Base-by-base conservation (phyloP, 1,140 invertebrate genomes). In the Paraescarpia echinospica region DNA sequence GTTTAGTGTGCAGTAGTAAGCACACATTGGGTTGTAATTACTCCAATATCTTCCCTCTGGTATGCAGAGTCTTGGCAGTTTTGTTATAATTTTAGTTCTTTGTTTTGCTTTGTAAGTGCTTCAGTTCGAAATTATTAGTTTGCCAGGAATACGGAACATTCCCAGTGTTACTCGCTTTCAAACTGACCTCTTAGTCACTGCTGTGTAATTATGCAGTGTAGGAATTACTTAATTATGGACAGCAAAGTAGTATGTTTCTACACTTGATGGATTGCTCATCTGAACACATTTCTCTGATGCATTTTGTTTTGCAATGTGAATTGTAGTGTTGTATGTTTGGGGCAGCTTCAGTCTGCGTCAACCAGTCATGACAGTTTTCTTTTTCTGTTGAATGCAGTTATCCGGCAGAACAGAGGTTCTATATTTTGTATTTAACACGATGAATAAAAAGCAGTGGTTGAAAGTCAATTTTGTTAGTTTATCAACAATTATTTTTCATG, bases 21-120 rank as follows among this genome's bases (percentile, higher is more conserved):
- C 59, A 77, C 8, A n/a, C 8, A 77, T 27, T 77, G 59, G 59
- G 59, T 77, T 77, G 59, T 77, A 77, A 77, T 22, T 4, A 77
- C 59, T 18, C 9, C 27, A 27, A 77, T 77, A 77, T 77, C 59
- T 77, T 77, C 59, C n/a, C 59, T 77, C 59, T 77, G 59, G 59
- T 77, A 27, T 18, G 59, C 59, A 77, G 59, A 77, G 59, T 77
- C 2, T 77, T 77, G 59, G 9, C 59, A 77, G 59, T 77, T 77
- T 77, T 77, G 27, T 77, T 4, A 77, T n/a, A n/a, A n/a, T n/a
- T 27, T 77, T 77, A 22, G 59, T 77, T 77, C 41, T 41, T 77
- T 77, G 59, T 77, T 77, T 77, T 77, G 59, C 59, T 77, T 77
- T 77, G 41, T 77, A 77, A 77, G 59, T 77, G 59, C 59, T 77